phyloP scores from a whole-genome alignment of 2,113 vertebrate genomes.

The Megaleporinus macrocephalus region DNA sequence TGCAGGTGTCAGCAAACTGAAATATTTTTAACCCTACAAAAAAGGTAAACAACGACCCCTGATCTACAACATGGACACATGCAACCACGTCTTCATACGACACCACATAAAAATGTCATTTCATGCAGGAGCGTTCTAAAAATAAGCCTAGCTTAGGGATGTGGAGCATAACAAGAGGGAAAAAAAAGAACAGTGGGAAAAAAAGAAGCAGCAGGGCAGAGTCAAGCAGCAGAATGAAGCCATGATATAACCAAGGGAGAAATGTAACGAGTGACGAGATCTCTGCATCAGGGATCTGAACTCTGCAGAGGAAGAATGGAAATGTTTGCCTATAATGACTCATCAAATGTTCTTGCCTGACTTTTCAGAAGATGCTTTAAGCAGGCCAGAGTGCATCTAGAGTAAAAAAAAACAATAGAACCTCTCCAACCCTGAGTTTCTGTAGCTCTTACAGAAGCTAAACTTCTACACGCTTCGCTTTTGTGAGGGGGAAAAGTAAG shows the following conservation, averaged over 20 bases:
- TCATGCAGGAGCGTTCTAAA: slow-evolving; percentile 1
- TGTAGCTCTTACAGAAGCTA: not conserved
- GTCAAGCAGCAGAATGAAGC: slow-evolving; percentile 3
- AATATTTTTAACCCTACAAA: too few species aligned
- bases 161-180: slow-evolving; percentile 1
- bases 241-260: not conserved
- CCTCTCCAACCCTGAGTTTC: not conserved
- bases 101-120: slow-evolving; percentile 18
- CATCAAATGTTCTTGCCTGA: not conserved
- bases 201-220: slow-evolving; percentile 9
- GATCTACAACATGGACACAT: not conserved
- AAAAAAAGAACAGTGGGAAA: not conserved
- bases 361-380: not conserved
- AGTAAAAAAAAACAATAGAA: not conserved
- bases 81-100: not conserved
- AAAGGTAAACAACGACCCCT: too few species aligned
- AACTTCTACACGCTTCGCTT: too few species aligned
- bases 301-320: not conserved
- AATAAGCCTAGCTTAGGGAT: slow-evolving; percentile 9
- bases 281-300: not conserved
- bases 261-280: slow-evolving; percentile 3
- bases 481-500: too few species aligned
- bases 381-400: not conserved
- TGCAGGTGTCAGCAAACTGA: too few species aligned
- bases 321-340: slow-evolving; percentile 13